Evolutionary conservation across 2,888 invertebrate genomes (phyloP), one percentile per base, ranked within the genome.

Genomic region (Eupelmus urozonus): DNA sequence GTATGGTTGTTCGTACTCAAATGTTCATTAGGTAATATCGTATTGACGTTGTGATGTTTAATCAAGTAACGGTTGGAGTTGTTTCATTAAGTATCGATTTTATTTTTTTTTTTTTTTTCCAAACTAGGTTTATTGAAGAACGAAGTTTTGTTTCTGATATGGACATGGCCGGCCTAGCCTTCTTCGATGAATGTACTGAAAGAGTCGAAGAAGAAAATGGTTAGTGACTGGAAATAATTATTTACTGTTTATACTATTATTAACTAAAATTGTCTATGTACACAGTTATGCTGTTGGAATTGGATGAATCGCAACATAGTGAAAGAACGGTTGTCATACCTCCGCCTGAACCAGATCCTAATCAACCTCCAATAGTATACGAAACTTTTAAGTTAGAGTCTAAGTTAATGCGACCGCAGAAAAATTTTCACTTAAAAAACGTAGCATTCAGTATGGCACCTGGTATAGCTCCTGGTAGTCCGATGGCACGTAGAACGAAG

Each of bases 91-190:
- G 20, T 57, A 57, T 13, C 11, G 25, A 57, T 27, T 25, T 25
- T 16, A 34, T 51, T 59, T 49, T 51, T 60, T 62, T n/a, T n/a
- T n/a, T n/a, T n/a, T n/a, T n/a, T n/a, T n/a, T n/a, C n/a, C n/a
- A n/a, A n/a, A 49, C 49, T 40, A 94, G 98, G 69, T 99, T 99
- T 90, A 98, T 99, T 81, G 99, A 99, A 90, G 99, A 99, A 90
- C 93, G 99, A 23, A 98, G 98, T 83, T 99, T 99, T 90, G 97
- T 98, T 0, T 97, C 98, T n/a, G 98, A 98, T 87, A 97, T 96
- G 85, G 98, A 99, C 91, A 90, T 90, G 90, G 97, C 97, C 79
- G 97, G 97, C 62, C 91, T 99, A 76, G 97, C 96, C 16, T 97
- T 97, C 90, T 99, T 99, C 88, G 99, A 99, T 90, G 98, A 99